Base-by-base conservation (phyloP, 2,888 invertebrate genomes). In the Zonitis immaculata region DNA sequence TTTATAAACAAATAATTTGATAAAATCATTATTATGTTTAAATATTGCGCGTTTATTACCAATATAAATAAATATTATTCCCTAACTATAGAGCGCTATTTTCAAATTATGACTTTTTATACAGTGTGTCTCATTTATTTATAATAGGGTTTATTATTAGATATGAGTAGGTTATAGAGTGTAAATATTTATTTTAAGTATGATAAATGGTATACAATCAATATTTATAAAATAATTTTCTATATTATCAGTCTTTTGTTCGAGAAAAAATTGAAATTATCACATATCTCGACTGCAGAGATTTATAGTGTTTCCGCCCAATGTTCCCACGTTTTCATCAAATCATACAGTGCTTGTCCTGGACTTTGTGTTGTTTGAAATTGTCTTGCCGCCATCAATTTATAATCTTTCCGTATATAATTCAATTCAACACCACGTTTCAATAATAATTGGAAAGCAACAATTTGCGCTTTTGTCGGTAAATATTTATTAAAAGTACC, bases 321-420 rank as follows among this genome's bases (percentile, higher is more conserved):
- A 75, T 89, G 84, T 3, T 84, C 82, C 88, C 87, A 89, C 28
- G 77, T 80, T 66, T 80, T 79, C 4, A 90, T 82, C 52, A 85
- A 79, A 45, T 82, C 76, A 64, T 78, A 86, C 1, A 90, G 73
- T 26, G 75, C 77, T 47, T 82, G 79, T 0, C 89, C 90, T 1
- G 89, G 88, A 66, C 88, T 89, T 26, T 82, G 75, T 0, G 87
- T 85, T 0, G 81, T 77, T 5, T 81, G 78, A 14, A 89, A 70
- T 66, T 87, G 88, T 51, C 86, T 78, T 49, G 87, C 87, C 0
- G 82, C 88, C 22, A 86, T 76, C 11, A 91, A 69, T 66, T 82
- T 84, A 63, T 88, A 89, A 65, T 88, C 77, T 44, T 78, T 67
- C 0, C 76, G 72, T 9, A 91, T 78, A 66, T 85, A 85, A 0